Evolutionary conservation across 2,797 vertebrate genomes (phyloP), one percentile per base, ranked within the genome.

Genomic region (Neomorphus geoffroyi): DNA sequence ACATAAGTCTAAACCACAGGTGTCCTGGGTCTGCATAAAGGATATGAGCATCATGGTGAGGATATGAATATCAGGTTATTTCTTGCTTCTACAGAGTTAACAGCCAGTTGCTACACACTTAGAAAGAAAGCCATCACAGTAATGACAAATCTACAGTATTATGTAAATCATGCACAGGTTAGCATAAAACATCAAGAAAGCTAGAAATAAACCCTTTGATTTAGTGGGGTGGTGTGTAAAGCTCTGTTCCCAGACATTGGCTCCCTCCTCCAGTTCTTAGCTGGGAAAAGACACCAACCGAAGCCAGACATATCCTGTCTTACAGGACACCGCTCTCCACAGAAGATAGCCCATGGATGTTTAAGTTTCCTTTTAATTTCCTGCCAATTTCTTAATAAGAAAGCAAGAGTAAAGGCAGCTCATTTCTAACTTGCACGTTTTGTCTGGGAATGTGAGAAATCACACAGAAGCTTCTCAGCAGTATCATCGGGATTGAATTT

Each of bases 291-390:
- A 18, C 64, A 81, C 21, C 6, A 6, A 24, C 85, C 5, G 4
- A 86, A 86, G 92, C 51, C 89, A 93, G 85, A 88, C 53, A 0
- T 53, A 86, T 91, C 94, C 90, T 88, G 92, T 91, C 90, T 90
- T 72, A 93, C 92, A 90, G 91, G 90, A 92, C 15, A 4, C 85
- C 81, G 70, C 77, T 86, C 43, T 77, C 57, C 80, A 74, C 56
- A 86, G 62, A 91, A 86, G 73, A 56, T 53, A 62, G 77, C 56
- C 66, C 66, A 10, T 92, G 90, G 91, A 92, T 58, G 50, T 69
- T 81, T 41, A 89, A 57, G 60, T 61, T 93, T 92, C 82, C 87
- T 96, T 96, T 92, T 92, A 23, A 94, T 77, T 96, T 97, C 86
- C 92, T 96, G 94, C 85, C 92, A 95, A 90, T 77, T 92, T 88